Base-by-base conservation (phyloP, 2,797 vertebrate genomes). In the Psittacula echo region DNA sequence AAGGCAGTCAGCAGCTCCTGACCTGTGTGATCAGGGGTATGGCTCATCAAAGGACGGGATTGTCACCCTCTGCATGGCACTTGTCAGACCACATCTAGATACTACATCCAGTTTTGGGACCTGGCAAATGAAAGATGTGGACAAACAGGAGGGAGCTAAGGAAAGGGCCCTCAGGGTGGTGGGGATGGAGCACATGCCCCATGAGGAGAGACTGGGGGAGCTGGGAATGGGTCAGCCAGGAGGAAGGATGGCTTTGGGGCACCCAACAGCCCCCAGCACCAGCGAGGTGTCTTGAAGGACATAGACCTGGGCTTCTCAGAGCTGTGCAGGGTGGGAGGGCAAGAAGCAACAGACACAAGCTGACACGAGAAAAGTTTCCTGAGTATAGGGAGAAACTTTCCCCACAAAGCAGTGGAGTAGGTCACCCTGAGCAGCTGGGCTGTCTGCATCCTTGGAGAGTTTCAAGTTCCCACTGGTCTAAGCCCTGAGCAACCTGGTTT, bases 21-120 rank as follows among this genome's bases (percentile, higher is more conserved):
- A 34, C 6, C 53, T 72, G 4, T 61, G 58, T 24, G 11, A 16
- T 15, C 30, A 41, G 17, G 7, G 24, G 0, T 45, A 17, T 0
- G 2, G 41, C 37, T n/a, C 5, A 6, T 45, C 50, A 39, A 24
- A 34, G 39, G 37, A 51, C 44, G 30, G 22, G 27, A 42, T 12
- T 48, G 16, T 65, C 4, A 6, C 11, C 4, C 56, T 83, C n/a
- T 56, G 24, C 6, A 11, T 3, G 1, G 39, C 39, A 17, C 34
- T 87, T 0, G 0, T 71, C 58, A 78, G 13, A 45, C 16, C 7
- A 20, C 41, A 18, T 77, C 34, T 67, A 54, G 42, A 30, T 56
- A 29, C n/a, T 34, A 22, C 61, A 7, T 53, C 32, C 54, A 54
- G 8, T 70, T 87, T 70, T 41, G 68, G 19, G 24, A 41, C 7